Base-by-base conservation (phyloP, 2,113 vertebrate species). In the Xenopus borealis region DNA sequence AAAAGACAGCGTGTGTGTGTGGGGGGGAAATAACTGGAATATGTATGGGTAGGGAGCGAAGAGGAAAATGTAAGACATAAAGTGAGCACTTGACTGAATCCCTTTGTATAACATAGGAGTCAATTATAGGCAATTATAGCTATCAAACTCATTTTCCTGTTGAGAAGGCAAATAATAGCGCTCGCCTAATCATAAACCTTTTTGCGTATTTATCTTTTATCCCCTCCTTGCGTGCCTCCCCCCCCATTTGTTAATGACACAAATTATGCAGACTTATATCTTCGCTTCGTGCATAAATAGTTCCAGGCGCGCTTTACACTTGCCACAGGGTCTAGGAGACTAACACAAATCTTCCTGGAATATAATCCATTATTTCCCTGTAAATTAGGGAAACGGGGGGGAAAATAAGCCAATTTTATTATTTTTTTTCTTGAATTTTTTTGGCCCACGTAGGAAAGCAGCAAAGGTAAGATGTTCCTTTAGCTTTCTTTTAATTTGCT, bases 81-180 rank as follows among this genome's bases (percentile, higher is more conserved):
- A 61, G 10, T 12, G 20, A 61, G 14, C 45, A 66, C 17, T 67
- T 45, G 27, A 76, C 66, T 50, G 47, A 52, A 55, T 55, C 17
- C 62, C 23, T 14, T 18, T 27, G 13, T 61, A 69, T 64, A 70
- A 63, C 18, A 7, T 13, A 50, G 59, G 55, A 64, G 74, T 57
- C 59, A 77, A 77, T 77, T 77, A 77, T 44, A 70, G 61, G 66
- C 33, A 77, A 77, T 77, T 69, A 70, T n/a, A 27, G 66, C 67
- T 64, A 77, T 77, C 74, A 77, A 64, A 70, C 59, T 77, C 44
- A 77, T 77, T 77, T 77, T 62, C 59, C 30, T 70, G 67, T 64
- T 77, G 74, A 77, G 62, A 76, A 55, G 47, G 46, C 46, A 69
- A 77, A 77, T 70, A 77, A 77, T 70, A 77, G 74, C 67, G 57